Evolutionary conservation across 2,797 vertebrate species (phyloP).

Genomic region (Acrossocheilus fasciatus): DNA sequence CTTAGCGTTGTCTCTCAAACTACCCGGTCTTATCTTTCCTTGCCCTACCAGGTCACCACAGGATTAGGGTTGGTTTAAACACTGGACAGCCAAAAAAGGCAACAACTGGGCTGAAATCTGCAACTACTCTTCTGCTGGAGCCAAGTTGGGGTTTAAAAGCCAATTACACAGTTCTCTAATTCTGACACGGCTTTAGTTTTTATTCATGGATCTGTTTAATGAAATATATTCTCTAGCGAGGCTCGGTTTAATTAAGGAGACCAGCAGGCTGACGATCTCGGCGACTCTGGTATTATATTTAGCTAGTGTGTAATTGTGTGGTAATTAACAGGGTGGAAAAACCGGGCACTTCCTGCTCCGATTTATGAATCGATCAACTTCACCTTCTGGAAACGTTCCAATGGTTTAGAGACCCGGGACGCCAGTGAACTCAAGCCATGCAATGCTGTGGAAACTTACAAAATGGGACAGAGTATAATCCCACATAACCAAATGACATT

Average conservation of each 20-base stretch:
- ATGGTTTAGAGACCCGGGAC: neutral
- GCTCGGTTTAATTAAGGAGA: conserved; percentile 17
- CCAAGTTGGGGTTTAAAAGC: conserved; percentile 11
- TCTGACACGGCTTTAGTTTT: conserved; percentile 7
- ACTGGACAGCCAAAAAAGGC: neutral
- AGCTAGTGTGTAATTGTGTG: conserved; percentile 11
- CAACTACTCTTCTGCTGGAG: conserved; percentile 24
- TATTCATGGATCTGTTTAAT: conserved; percentile 35
- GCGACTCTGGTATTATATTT: conserved; percentile 30
- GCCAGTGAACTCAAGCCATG: neutral
- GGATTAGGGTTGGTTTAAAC: conserved; percentile 45
- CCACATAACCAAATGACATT: conserved; percentile 4
- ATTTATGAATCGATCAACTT: conserved; percentile 16
- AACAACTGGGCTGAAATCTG: conserved; percentile 12
- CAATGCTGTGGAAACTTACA: neutral
- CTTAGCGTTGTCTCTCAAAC: conserved; percentile 37
- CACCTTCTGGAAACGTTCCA: neutral
- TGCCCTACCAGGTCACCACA: conserved; percentile 20
- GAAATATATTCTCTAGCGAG: conserved; percentile 31
- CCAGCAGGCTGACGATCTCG: neutral
- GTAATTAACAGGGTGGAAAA: conserved; percentile 22
- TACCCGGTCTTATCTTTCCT: conserved; percentile 27
- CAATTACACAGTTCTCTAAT: conserved; percentile 37
- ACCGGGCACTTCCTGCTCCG: neutral
- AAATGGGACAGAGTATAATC: neutral